Conservation (phyloP, 1,140 invertebrate genomes). For the Drosophila teissieri region DNA sequence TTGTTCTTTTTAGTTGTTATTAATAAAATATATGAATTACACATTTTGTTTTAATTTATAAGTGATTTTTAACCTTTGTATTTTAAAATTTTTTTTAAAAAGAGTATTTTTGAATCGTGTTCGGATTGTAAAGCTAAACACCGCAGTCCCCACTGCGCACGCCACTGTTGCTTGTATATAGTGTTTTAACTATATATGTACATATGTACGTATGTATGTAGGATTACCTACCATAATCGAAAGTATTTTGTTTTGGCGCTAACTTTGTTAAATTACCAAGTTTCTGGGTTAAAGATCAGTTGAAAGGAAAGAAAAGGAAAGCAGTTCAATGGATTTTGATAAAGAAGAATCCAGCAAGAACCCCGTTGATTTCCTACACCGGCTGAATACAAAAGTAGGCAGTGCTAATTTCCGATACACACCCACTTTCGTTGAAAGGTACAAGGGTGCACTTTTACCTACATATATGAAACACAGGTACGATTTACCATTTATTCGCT, state of each 20-base stretch:
- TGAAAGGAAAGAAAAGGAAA: conserved; percentile 33
- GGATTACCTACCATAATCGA: not conserved
- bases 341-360: conserved; percentile 18
- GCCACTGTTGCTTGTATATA: not conserved
- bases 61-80: not conserved
- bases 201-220: not conserved
- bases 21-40: too few relatives aligned
- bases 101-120: not conserved
- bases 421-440: conserved; percentile 32
- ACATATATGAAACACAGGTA: not conserved
- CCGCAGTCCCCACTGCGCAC: not conserved
- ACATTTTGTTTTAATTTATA: not conserved
- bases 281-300: conserved; percentile 13
- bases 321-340: conserved; percentile 45
- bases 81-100: not conserved
- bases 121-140: not conserved
- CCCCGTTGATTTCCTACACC: conserved; percentile 7
- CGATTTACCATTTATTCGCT: not conserved
- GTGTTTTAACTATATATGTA: not conserved
- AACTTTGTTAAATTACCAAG: conserved; percentile 4
- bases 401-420: conserved; percentile 49
- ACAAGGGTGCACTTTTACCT: not conserved
- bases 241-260: not conserved
- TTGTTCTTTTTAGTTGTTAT: too few relatives aligned
- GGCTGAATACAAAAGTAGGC: conserved; percentile 25